phyloP scores from a whole-genome alignment of 2,797 vertebrate species.

The Pteropus rufus region DNA sequence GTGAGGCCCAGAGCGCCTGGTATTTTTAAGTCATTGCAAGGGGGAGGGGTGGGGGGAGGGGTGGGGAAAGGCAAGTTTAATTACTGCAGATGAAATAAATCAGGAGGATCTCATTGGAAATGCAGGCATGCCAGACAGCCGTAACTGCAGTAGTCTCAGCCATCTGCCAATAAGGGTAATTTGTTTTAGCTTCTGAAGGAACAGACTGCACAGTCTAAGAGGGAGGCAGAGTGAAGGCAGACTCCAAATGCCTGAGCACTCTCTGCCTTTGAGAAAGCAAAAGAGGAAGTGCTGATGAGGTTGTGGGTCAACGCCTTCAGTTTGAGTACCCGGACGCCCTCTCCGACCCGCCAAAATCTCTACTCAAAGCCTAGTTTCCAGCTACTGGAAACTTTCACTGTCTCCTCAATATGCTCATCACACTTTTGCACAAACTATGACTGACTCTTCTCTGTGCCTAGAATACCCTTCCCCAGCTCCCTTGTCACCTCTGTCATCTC shows the following conservation, averaged over 20 bases:
- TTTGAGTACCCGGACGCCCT: neutral
- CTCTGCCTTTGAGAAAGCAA: neutral
- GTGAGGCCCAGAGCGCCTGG: conserved; percentile 14
- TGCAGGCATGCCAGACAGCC: conserved; percentile 68
- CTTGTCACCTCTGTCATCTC: no score
- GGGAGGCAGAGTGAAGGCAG: neutral
- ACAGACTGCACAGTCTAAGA: conserved; percentile 50
- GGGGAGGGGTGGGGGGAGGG: no score
- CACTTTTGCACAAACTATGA: neutral
- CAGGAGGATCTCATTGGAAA: conserved; percentile 78
- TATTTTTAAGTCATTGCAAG: conserved; percentile 68
- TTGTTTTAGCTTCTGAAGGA: conserved; percentile 59
- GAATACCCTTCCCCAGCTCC: neutral
- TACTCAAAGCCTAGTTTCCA: neutral
- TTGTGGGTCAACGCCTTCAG: no score
- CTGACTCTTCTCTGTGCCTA: neutral
- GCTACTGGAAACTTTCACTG: neutral
- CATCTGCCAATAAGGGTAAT: conserved; percentile 71
- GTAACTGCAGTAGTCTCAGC: conserved; percentile 75
- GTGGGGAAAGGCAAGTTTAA: conserved; percentile 68
- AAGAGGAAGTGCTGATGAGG: neutral
- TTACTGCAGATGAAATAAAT: conserved; percentile 85
- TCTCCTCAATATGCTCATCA: neutral
- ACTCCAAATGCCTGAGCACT: neutral
- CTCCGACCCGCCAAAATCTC: neutral